Evolutionary conservation across 2,113 vertebrate genomes (phyloP).

Genomic region (Arenaria interpres): DNA sequence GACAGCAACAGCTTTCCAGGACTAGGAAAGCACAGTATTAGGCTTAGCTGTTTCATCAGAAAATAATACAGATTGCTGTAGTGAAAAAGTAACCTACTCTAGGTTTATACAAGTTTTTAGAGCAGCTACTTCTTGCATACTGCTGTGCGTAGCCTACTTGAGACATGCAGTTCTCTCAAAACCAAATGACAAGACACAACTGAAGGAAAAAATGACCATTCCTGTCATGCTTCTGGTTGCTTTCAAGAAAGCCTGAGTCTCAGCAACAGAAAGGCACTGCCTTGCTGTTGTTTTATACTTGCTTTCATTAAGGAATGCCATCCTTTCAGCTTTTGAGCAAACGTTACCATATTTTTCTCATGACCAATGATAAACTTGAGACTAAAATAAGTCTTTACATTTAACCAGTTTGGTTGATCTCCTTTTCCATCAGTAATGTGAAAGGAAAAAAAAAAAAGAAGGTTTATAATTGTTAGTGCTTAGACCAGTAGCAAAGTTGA

Average conservation of each 20-base stretch:
- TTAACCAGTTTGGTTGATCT: neutral
- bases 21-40: neutral
- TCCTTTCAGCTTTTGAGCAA: neutral
- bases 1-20: neutral
- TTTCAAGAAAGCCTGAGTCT: neutral
- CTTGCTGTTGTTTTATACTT: neutral
- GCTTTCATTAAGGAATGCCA: neutral
- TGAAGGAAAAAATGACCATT: neutral
- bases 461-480: neutral
- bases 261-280: neutral
- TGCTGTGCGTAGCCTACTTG: neutral
- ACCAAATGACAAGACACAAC: neutral
- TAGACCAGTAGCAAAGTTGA: neutral
- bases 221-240: neutral
- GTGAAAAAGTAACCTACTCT: neutral
- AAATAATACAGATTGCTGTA: neutral
- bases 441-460: neutral
- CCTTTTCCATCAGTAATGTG: neutral
- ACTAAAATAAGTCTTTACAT: neutral
- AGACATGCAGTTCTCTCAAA: neutral
- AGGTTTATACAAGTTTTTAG: neutral
- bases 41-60: neutral
- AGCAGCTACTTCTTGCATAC: neutral
- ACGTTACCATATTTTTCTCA: neutral
- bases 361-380: neutral